These are phyloP conservation scores for Nibea albiflora DNA, from an alignment of 2,113 vertebrate species.

Conservation along the genomic window DNA sequence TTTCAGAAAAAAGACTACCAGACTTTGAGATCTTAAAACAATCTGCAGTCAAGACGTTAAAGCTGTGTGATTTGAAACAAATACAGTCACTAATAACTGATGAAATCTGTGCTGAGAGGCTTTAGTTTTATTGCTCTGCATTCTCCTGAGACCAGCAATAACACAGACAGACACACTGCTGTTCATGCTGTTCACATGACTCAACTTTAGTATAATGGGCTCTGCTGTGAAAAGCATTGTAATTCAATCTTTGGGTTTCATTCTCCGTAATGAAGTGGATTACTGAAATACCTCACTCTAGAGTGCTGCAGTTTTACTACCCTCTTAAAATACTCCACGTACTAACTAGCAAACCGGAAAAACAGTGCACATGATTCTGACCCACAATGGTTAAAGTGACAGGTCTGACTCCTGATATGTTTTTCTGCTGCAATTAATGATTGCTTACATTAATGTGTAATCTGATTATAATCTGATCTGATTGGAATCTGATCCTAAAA, in stretches of 20 bases:
- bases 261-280: conserved; percentile 57
- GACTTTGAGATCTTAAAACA: conserved; percentile 4
- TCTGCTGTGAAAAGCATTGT: conserved; percentile 58
- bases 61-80: conserved; percentile 16
- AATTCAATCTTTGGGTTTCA: conserved; percentile 59
- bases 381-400: neutral
- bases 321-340: conserved; percentile 12
- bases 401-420: neutral
- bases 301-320: conserved; percentile 22
- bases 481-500: neutral
- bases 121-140: conserved; percentile 22
- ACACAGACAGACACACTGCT: conserved; percentile 47
- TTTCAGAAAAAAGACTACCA: neutral
- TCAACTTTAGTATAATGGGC: conserved; percentile 62
- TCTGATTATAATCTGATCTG: neutral
- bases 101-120: conserved; percentile 26
- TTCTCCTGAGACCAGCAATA: conserved; percentile 36
- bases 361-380: neutral
- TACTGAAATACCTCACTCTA: conserved; percentile 50
- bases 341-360: conserved; percentile 6
- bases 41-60: conserved; percentile 2
- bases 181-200: conserved; percentile 71
- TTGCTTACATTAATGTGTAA: neutral
- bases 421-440: neutral
- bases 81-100: conserved; percentile 7